These are phyloP conservation scores for Phylloscopus whistleri DNA, from an alignment of 2,113 vertebrate genomes.

Conservation along the genomic window DNA sequence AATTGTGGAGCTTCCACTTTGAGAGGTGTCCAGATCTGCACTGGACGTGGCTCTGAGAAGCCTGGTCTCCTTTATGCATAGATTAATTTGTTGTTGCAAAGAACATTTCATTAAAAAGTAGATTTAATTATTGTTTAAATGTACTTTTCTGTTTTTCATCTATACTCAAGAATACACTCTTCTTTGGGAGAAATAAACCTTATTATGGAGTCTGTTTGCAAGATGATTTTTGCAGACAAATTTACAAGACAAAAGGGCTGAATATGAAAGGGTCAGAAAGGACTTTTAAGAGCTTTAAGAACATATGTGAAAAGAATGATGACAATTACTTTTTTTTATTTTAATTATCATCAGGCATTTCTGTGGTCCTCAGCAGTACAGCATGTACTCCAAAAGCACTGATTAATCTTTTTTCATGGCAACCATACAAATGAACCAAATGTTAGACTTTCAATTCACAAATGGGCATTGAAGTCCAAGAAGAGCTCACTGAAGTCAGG, in stretches of 20 bases:
- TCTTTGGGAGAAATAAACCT: neutral
- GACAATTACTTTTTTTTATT: neutral
- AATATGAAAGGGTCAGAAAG: neutral
- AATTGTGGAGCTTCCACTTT: neutral
- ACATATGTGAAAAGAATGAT: neutral
- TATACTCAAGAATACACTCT: neutral
- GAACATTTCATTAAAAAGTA: neutral
- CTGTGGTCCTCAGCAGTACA: neutral
- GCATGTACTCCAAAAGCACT: neutral
- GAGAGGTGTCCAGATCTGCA: neutral
- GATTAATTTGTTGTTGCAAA: neutral
- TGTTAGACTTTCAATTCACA: neutral
- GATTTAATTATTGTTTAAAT: neutral
- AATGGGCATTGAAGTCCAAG: neutral
- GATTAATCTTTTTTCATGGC: neutral
- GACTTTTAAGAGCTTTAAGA: neutral
- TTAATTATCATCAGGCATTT: neutral
- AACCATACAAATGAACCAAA: neutral
- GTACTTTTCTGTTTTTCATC: neutral
- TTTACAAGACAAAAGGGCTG: slow-evolving; percentile 16
- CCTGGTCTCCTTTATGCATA: neutral
- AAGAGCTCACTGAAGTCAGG: neutral
- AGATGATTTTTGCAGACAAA: neutral
- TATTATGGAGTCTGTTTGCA: neutral
- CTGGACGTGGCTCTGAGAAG: neutral